phyloP scores from a whole-genome alignment of 1,140 invertebrate species.

The Hetaerina americana region DNA sequence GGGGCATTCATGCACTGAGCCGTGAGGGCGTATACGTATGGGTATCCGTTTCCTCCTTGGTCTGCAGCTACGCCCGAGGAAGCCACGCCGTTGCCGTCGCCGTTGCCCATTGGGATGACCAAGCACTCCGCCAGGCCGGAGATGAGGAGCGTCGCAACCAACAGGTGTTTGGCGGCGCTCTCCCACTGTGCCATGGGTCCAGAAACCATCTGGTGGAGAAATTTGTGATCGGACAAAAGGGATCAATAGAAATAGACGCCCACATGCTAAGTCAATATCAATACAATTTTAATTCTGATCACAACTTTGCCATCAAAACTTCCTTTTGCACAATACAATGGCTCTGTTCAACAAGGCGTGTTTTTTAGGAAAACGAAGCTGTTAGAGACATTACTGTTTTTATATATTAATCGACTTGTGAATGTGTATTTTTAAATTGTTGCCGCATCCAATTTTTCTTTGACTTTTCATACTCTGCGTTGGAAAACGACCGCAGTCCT shows the following conservation, averaged over 20 bases:
- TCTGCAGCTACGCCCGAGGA: not conserved
- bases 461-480: too few species aligned
- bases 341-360: not conserved
- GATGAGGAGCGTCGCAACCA: not conserved
- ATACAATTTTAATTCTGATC: not conserved
- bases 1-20: constrained; percentile 37
- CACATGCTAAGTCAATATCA: not conserved
- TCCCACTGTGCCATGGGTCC: not conserved
- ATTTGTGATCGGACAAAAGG: not conserved
- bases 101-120: not conserved
- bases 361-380: not conserved
- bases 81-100: not conserved
- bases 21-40: constrained; percentile 18
- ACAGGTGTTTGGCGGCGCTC: not conserved
- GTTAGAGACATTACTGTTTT: not conserved
- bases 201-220: not conserved
- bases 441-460: too few species aligned
- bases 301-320: not conserved
- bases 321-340: not conserved
- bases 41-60: not conserved
- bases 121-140: not conserved
- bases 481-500: too few species aligned
- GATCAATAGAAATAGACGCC: not conserved
- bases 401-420: too few species aligned
- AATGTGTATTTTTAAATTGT: too few species aligned